phyloP scores from a whole-genome alignment of 2,797 vertebrate genomes.

The Pseudochirops cupreus region DNA sequence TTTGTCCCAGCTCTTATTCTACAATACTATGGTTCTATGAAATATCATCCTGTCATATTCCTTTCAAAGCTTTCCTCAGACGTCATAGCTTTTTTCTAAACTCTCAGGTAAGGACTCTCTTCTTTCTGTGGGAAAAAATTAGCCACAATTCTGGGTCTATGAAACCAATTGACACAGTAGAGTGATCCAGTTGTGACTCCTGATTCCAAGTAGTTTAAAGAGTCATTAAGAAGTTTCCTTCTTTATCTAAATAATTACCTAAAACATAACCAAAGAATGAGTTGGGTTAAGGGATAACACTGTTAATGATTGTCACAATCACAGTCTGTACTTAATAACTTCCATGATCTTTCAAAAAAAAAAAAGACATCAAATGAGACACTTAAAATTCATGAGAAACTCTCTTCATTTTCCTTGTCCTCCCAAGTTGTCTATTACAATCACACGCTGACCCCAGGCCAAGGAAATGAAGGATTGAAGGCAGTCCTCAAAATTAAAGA shows the following conservation, averaged over 20 bases:
- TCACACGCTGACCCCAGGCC: background rate
- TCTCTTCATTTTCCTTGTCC: constrained; percentile 3
- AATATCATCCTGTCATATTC: background rate
- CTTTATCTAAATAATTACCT: background rate
- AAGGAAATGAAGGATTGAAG: constrained; percentile 44
- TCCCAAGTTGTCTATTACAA: constrained; percentile 25
- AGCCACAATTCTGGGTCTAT: background rate
- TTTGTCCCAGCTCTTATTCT: background rate
- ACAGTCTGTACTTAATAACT: background rate
- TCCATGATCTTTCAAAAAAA: constrained; percentile 8
- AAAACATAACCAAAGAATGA: background rate
- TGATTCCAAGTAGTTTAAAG: constrained; percentile 22
- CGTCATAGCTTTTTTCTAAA: background rate
- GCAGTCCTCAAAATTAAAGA: constrained; percentile 11
- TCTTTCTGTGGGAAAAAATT: constrained; percentile 43
- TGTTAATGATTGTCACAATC: background rate
- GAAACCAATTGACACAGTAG: background rate
- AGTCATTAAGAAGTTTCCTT: constrained; percentile 27
- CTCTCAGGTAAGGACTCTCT: constrained; percentile 35
- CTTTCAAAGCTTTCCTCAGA: background rate
- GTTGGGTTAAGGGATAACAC: background rate
- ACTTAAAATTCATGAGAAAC: background rate
- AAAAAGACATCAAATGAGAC: background rate
- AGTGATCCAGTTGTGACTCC: background rate
- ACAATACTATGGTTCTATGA: background rate